Conservation (phyloP, 2,888 invertebrate genomes). For the Diarsia dahlii region DNA sequence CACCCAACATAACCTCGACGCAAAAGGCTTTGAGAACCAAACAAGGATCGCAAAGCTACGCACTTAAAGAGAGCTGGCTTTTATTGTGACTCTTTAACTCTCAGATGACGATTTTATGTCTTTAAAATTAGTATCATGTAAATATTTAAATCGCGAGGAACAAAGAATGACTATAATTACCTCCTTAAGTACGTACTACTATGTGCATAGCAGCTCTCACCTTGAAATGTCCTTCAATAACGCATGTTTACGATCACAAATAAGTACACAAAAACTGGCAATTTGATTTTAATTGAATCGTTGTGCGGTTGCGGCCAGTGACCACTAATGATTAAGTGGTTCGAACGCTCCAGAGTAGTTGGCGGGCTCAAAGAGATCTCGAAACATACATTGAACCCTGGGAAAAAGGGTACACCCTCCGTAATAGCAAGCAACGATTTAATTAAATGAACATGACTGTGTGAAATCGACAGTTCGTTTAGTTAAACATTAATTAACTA, state of each 20-base stretch:
- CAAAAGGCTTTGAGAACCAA: neutral
- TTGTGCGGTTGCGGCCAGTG: conserved; percentile 36
- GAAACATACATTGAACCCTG: conserved; percentile 20
- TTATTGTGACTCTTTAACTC: neutral
- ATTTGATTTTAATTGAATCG: conserved; percentile 55
- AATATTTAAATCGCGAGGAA: neutral
- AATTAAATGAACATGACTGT: conserved; percentile 2
- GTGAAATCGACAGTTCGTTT: conserved; percentile 19
- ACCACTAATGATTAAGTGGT: conserved; percentile 51
- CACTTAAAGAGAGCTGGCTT: neutral
- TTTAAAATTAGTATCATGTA: neutral
- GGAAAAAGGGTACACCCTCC: conserved; percentile 12
- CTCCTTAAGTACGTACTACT: neutral
- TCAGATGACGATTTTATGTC: neutral
- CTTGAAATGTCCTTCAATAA: neutral
- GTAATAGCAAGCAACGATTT: conserved; percentile 6
- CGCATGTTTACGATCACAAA: conserved; percentile 10
- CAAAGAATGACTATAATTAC: neutral
- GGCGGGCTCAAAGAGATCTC: conserved; percentile 32
- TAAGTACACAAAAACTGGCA: conserved; percentile 27
- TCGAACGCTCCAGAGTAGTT: conserved; percentile 27
- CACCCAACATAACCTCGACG: neutral
- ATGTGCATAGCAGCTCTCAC: neutral
- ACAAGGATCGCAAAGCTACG: conserved; percentile 5
- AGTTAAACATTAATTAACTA: neutral